phyloP scores from a whole-genome alignment of 92 coral and sea anemone species.

The Zoanthus gigantus region DNA sequence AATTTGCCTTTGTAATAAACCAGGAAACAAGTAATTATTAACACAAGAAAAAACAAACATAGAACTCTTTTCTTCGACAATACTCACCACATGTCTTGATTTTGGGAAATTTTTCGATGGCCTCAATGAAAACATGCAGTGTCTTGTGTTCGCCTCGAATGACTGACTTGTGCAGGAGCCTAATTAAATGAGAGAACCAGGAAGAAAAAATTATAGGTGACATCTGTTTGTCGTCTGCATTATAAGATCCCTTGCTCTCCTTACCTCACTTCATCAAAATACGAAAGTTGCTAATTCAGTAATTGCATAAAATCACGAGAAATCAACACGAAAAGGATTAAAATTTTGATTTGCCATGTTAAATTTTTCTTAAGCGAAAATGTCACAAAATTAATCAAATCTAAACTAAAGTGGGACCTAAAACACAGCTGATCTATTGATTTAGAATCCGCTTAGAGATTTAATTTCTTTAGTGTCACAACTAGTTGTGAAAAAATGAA shows the following conservation, averaged over 20 bases:
- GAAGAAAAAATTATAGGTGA: not conserved
- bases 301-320: no score
- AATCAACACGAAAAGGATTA: no score
- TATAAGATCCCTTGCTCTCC: not conserved
- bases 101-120: slow-evolving; percentile 85
- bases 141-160: slow-evolving; percentile 82
- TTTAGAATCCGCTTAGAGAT: no score
- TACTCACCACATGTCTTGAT: slow-evolving; percentile 85
- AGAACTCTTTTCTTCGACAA: not conserved
- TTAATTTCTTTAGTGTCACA: no score
- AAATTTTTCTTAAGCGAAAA: no score
- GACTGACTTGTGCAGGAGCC: slow-evolving; percentile 80
- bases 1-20: not conserved
- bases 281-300: no score
- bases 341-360: no score
- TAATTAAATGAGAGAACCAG: not conserved
- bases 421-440: no score
- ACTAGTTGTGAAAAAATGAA: no score
- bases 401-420: no score
- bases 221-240: not conserved
- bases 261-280: no score
- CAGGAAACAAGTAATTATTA: not conserved
- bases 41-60: not conserved
- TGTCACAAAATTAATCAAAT: no score
- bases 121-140: slow-evolving; percentile 90